Percentiles rank a stretch among this genome's conserved stretches.
These are phyloP conservation scores for Axis porcinus DNA, from an alignment of 2,113 vertebrate species.

Conservation along the genomic window DNA sequence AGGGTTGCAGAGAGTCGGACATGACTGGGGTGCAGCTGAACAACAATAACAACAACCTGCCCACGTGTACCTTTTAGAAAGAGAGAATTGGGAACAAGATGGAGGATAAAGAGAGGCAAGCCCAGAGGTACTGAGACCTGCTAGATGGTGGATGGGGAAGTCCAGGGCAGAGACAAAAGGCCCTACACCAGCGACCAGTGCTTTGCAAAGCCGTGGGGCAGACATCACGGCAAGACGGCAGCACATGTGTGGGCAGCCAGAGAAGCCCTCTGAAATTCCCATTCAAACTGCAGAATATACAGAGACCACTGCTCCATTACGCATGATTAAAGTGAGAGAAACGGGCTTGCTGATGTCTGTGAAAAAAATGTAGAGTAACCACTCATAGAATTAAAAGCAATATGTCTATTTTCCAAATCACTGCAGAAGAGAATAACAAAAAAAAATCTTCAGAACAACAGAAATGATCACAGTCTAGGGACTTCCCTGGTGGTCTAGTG, in stretches of 20 bases:
- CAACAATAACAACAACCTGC: not conserved
- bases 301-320: not conserved
- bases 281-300: not conserved
- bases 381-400: not conserved
- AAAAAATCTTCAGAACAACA: not conserved
- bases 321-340: not conserved
- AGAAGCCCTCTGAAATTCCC: not conserved
- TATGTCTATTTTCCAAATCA: slow-evolving; percentile 4
- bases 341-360: not conserved
- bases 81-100: not conserved
- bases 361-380: not conserved
- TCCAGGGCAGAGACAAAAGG: not conserved
- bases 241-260: not conserved
- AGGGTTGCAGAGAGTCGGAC: not conserved
- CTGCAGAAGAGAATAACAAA: not conserved
- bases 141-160: not conserved
- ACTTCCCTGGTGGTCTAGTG: not conserved
- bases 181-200: not conserved
- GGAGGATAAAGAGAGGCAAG: not conserved
- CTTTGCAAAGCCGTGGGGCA: not conserved
- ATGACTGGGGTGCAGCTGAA: not conserved
- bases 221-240: not conserved
- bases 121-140: not conserved
- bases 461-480: not conserved
- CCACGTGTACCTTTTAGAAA: not conserved